Conservation (phyloP, 2,888 invertebrate species). For the Cephus rjabovi region DNA sequence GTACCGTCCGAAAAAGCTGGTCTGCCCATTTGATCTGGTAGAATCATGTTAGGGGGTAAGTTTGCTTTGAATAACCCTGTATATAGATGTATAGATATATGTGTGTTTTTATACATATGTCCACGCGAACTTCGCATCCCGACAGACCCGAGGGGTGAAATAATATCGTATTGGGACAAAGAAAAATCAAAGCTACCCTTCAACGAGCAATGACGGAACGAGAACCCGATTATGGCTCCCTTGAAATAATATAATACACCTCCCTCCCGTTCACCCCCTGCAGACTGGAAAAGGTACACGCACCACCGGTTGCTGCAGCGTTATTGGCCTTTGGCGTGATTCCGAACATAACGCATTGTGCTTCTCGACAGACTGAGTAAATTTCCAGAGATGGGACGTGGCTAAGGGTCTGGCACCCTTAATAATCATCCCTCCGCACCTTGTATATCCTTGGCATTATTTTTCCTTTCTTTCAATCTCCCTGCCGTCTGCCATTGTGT, state of each 20-base stretch:
- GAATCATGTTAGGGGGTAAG: too few relatives aligned
- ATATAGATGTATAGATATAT: too few relatives aligned
- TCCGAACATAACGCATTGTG: constrained; percentile 45
- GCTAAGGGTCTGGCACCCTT: neutral
- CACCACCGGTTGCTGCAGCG: constrained; percentile 45
- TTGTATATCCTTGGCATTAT: neutral
- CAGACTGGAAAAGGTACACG: neutral
- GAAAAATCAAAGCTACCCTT: neutral
- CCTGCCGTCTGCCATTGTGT: neutral
- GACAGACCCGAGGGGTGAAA: neutral
- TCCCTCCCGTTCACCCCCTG: neutral
- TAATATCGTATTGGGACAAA: neutral
- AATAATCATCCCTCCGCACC: neutral
- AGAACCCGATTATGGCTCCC: neutral
- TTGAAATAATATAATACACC: neutral
- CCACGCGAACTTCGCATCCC: neutral
- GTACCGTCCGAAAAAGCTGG: too few relatives aligned
- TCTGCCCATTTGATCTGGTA: too few relatives aligned
- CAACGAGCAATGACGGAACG: neutral
- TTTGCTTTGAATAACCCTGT: too few relatives aligned
- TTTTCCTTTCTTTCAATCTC: neutral
- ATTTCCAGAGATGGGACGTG: neutral
- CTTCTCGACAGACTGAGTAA: neutral
- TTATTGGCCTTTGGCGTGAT: constrained; percentile 56
- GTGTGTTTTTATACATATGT: neutral